phyloP scores from a whole-genome alignment of 2,113 vertebrate species.

The Ariopsis seemanni region DNA sequence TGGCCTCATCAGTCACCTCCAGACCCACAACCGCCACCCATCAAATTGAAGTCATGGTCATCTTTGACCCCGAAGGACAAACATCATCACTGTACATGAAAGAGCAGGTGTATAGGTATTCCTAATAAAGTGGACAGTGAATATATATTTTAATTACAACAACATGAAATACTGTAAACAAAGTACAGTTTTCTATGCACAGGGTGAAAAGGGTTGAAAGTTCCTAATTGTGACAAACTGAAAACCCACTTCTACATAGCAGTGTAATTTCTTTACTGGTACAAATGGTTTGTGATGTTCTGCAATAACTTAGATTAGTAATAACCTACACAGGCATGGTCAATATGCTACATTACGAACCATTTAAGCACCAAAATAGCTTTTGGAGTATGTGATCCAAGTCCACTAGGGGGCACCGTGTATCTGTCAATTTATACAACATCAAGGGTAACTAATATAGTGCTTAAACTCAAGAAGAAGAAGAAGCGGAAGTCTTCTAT shows the following conservation, averaged over 20 bases:
- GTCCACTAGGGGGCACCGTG: constrained; percentile 23
- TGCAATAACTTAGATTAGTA: background rate
- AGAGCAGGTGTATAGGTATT: background rate
- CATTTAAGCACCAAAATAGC: background rate
- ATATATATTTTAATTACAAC: background rate
- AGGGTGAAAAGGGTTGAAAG: background rate
- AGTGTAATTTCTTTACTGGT: background rate
- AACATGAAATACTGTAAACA: too few species aligned
- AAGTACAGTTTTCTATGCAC: background rate
- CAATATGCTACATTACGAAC: background rate
- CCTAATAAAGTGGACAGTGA: background rate
- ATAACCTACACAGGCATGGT: background rate
- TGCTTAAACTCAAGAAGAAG: background rate
- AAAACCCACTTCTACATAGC: background rate
- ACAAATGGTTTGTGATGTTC: background rate
- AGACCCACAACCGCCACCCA: too few species aligned
- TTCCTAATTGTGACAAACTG: background rate
- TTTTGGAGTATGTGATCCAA: background rate
- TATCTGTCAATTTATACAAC: background rate
- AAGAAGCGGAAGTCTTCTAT: background rate
- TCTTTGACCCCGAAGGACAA: too few species aligned
- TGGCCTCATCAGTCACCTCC: too few species aligned
- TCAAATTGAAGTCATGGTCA: too few species aligned
- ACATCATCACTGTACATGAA: background rate
- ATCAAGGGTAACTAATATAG: background rate